Conservation (phyloP, 1,140 invertebrate genomes). For the Pseudomyrmex gracilis region DNA sequence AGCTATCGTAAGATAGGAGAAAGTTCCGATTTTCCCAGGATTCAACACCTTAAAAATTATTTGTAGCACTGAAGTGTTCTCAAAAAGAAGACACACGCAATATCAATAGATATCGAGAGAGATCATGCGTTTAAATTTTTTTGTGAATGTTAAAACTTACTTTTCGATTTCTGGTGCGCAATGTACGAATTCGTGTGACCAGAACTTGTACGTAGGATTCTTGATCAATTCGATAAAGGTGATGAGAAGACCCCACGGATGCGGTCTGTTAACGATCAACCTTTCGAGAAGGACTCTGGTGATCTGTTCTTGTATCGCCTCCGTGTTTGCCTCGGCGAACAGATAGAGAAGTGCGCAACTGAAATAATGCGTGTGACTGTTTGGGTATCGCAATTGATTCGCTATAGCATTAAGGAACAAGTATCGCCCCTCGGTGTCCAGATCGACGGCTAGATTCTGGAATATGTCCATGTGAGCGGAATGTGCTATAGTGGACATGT, state of each 20-base stretch:
- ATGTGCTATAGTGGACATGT: slow-evolving; percentile 98
- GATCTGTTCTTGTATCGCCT: slow-evolving; percentile 97
- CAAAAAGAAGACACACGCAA: too few relatives aligned
- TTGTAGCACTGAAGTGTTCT: too few relatives aligned
- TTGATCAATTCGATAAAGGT: slow-evolving; percentile 99
- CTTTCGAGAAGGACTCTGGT: slow-evolving; percentile 97
- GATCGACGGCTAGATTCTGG: slow-evolving; percentile 98
- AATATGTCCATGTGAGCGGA: slow-evolving; percentile 99
- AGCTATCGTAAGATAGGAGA: too few relatives aligned
- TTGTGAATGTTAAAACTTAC: slow-evolving; percentile 86
- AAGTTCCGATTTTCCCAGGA: too few relatives aligned
- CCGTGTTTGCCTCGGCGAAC: slow-evolving; percentile 99
- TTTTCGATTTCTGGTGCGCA: slow-evolving; percentile 99
- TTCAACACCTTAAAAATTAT: too few relatives aligned
- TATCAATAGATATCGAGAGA: background rate
- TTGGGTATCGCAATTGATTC: slow-evolving; percentile 99
- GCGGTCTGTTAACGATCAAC: slow-evolving; percentile 98
- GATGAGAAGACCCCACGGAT: slow-evolving; percentile 99
- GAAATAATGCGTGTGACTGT: slow-evolving; percentile 99
- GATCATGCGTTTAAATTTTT: background rate
- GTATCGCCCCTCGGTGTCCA: slow-evolving; percentile 98
- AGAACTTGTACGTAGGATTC: slow-evolving; percentile 99
- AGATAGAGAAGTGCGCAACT: slow-evolving; percentile 98
- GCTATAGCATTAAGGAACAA: slow-evolving; percentile 99
- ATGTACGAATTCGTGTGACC: slow-evolving; percentile 99